Percentiles rank a stretch among this genome's conserved stretches.
These are phyloP conservation scores for Paedocypris sp. DNA, from an alignment of 2,113 vertebrate species.

Conservation along the genomic window DNA sequence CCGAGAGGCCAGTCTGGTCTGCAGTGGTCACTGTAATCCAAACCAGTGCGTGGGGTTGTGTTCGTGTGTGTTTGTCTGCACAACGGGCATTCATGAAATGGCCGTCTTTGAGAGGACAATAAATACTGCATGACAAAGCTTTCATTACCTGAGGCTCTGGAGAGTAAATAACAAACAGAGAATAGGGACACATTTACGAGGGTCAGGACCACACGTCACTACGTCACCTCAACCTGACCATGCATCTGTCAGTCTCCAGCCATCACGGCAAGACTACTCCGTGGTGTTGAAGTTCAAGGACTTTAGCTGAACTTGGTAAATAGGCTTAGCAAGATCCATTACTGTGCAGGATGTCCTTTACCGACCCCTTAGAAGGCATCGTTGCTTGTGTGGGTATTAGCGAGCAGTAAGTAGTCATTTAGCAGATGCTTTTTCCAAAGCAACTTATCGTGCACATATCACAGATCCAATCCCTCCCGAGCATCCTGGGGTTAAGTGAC, in stretches of 20 bases:
- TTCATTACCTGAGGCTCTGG: constrained; percentile 55
- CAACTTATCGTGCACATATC: neutral
- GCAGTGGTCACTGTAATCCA: constrained; percentile 43
- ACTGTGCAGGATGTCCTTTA: neutral
- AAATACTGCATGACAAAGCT: constrained; percentile 64
- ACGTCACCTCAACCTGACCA: constrained; percentile 26
- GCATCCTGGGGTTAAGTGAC: neutral
- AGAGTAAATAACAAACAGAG: constrained; percentile 61
- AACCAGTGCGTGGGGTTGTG: constrained; percentile 47
- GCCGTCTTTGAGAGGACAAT: constrained; percentile 45
- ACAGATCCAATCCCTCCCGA: neutral
- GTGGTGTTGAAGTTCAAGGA: constrained; percentile 22
- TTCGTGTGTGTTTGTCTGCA: constrained; percentile 28
- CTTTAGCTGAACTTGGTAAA: constrained; percentile 4
- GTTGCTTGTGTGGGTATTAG: neutral
- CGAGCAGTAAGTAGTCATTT: neutral
- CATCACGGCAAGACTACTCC: constrained; percentile 10
- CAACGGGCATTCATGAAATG: constrained; percentile 6
- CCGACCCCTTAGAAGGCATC: neutral
- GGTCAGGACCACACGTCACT: constrained; percentile 51
- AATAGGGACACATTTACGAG: constrained; percentile 54
- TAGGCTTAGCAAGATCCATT: constrained; percentile 2
- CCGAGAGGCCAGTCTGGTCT: constrained; percentile 30
- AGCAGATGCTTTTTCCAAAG: constrained; percentile 1
- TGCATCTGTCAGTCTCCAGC: constrained; percentile 25